These are phyloP conservation scores for Apis mellifera DNA, from an alignment of 1,140 invertebrate genomes.

Conservation along the genomic window DNA sequence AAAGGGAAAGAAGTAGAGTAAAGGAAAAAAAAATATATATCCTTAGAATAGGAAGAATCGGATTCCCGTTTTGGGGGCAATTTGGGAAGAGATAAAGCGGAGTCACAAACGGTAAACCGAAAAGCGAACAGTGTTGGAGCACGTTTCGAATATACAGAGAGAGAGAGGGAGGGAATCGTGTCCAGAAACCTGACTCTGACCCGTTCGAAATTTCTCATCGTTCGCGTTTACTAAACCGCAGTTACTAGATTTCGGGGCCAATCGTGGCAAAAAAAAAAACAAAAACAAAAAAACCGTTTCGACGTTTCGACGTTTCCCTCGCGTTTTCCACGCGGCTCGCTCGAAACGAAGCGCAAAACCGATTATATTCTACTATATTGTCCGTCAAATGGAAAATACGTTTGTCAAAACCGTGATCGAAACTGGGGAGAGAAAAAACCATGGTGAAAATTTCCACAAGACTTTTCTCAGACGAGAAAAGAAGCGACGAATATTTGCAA, in stretches of 20 bases:
- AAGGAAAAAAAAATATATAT: no score
- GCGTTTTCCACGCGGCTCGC: background rate
- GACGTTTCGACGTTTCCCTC: background rate
- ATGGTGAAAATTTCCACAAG: no score
- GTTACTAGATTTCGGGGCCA: background rate
- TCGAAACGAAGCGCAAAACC: background rate
- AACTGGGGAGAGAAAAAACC: no score
- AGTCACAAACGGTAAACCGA: constrained; percentile 8
- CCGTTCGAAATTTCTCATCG: constrained; percentile 4
- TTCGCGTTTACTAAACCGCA: constrained; percentile 13
- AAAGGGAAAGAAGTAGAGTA: no score
- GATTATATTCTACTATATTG: background rate
- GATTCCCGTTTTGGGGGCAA: constrained; percentile 5
- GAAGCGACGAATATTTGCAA: constrained; percentile 40
- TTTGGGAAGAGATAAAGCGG: background rate
- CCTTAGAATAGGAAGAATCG: background rate
- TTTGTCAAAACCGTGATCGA: background rate
- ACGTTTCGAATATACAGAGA: constrained; percentile 29
- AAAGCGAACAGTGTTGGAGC: constrained; percentile 17
- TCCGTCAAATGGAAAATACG: background rate
- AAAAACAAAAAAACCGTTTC: background rate
- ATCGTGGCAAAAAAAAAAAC: background rate
- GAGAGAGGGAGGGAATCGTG: background rate
- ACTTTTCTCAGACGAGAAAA: no score
- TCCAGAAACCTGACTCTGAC: background rate